phyloP scores from a whole-genome alignment of 1,140 invertebrate genomes.

The Achroia grisella region DNA sequence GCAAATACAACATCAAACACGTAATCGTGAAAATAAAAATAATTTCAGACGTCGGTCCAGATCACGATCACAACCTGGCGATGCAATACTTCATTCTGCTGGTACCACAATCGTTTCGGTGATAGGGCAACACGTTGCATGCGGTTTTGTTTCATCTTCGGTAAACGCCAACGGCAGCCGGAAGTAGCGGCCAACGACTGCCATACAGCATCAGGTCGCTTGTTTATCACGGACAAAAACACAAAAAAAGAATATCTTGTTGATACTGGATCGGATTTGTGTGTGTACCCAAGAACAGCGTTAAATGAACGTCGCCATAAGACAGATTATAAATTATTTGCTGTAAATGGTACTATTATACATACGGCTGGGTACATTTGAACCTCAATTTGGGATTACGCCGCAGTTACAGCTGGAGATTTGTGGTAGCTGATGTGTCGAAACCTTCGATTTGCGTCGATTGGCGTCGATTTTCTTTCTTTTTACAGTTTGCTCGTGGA shows the following conservation, averaged over 20 bases:
- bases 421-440: slow-evolving; percentile 13
- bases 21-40: no score
- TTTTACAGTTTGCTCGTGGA: slow-evolving; percentile 4
- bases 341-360: no score
- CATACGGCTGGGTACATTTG: slow-evolving; percentile 5
- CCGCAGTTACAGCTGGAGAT: slow-evolving; percentile 32
- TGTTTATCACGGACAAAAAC: slow-evolving; percentile 1
- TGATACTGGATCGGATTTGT: background rate
- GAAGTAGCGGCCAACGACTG: slow-evolving; percentile 5
- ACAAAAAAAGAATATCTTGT: slow-evolving; percentile 1
- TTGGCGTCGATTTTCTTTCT: slow-evolving; percentile 1
- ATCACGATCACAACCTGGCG: no score
- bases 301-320: background rate
- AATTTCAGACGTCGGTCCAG: background rate
- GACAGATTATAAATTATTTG: background rate
- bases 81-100: no score
- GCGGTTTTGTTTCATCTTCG: no score
- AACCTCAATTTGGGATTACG: slow-evolving; percentile 8
- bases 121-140: background rate
- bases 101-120: background rate
- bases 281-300: slow-evolving; percentile 1
- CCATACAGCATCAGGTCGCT: slow-evolving; percentile 4
- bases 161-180: slow-evolving; percentile 3
- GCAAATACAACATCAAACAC: no score
- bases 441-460: slow-evolving; percentile 1